A percentile compares a stretch with the other conserved stretches of the same genome.
Evolutionary conservation across 2,888 invertebrate species (phyloP).

Genomic region (Polyommatus iphigenia): DNA sequence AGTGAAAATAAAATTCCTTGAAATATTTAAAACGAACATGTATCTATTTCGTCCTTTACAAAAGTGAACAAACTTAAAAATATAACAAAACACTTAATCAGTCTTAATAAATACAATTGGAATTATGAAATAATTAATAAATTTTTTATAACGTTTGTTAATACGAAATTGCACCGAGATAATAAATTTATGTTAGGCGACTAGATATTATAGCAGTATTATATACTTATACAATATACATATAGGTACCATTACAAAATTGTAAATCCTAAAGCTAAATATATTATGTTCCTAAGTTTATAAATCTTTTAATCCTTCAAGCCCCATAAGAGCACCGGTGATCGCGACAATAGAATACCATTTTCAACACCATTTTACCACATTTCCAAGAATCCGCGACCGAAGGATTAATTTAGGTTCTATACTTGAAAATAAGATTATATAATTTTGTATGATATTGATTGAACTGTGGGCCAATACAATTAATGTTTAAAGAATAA

Average conservation of each 20-base stretch:
- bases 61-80: constrained; percentile 42
- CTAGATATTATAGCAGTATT: constrained; percentile 21
- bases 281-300: constrained; percentile 1
- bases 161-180: constrained; percentile 20
- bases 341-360: no score
- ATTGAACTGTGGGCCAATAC: not conserved
- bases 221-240: constrained; percentile 1
- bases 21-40: not conserved
- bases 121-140: constrained; percentile 1
- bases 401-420: not conserved
- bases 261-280: constrained; percentile 5
- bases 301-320: not conserved
- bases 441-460: not conserved
- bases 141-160: not conserved
- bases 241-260: not conserved
- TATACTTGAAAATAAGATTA: not conserved
- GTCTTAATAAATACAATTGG: constrained; percentile 39
- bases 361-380: no score
- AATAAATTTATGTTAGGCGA: constrained; percentile 13
- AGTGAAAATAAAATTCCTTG: not conserved
- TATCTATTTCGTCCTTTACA: constrained; percentile 35
- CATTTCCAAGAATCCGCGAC: no score
- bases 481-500: no score
- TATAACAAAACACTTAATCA: constrained; percentile 42
- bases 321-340: no score